phyloP scores from a whole-genome alignment of 2,797 vertebrate genomes.

The Melanotaenia boesemani region DNA sequence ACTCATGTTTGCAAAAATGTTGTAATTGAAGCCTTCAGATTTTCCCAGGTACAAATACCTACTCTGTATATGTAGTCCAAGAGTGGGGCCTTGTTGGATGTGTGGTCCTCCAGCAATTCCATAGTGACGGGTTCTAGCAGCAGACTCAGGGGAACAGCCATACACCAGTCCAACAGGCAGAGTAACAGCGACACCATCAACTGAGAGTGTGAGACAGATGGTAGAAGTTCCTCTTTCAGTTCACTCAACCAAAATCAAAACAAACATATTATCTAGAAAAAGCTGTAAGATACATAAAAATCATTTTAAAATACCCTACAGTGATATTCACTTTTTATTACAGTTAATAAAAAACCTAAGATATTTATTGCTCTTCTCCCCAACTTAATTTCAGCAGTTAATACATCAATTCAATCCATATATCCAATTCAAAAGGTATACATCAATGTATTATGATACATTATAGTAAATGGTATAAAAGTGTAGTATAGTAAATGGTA shows the following conservation, averaged over 20 bases:
- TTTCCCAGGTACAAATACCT: slow-evolving; percentile 64
- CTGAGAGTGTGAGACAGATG: slow-evolving; percentile 72
- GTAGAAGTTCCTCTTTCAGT: slow-evolving; percentile 4
- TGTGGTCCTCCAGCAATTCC: slow-evolving; percentile 85
- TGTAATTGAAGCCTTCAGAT: neutral
- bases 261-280: neutral
- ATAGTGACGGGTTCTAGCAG: slow-evolving; percentile 91
- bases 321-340: neutral
- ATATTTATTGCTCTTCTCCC: neutral
- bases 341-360: neutral
- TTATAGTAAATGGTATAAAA: too few relatives aligned
- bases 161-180: slow-evolving; percentile 98
- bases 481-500: too few relatives aligned
- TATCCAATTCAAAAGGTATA: neutral
- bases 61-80: slow-evolving; percentile 98
- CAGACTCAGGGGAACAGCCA: slow-evolving; percentile 90
- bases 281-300: neutral
- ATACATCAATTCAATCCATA: neutral
- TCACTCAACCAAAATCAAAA: slow-evolving; percentile 10
- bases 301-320: neutral
- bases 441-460: neutral
- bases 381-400: neutral
- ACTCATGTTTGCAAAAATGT: slow-evolving; percentile 1
- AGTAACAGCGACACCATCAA: slow-evolving; percentile 95
- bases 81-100: slow-evolving; percentile 86